Percentiles rank a stretch among this genome's conserved stretches.
These are phyloP conservation scores for Pseudeuparius sepicola DNA, from an alignment of 2,888 invertebrate species.

Conservation along the genomic window DNA sequence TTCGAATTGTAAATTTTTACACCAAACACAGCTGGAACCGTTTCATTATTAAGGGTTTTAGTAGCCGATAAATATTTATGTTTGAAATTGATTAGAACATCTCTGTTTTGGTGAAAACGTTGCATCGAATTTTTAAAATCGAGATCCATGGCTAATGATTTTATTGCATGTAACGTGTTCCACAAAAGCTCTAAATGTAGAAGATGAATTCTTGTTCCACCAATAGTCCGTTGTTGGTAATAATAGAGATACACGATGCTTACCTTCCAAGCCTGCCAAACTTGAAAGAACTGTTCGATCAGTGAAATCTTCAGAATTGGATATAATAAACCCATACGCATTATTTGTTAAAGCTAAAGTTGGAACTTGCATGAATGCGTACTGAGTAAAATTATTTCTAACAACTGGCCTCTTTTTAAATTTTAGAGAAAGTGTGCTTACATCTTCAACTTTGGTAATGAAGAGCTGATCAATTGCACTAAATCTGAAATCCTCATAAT, in stretches of 20 bases:
- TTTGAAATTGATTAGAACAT: slow-evolving; percentile 18
- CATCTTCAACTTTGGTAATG: slow-evolving; percentile 9
- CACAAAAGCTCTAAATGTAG: slow-evolving; percentile 12
- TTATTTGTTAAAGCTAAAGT: slow-evolving; percentile 12
- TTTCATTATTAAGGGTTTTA: slow-evolving; percentile 15
- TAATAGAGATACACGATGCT: slow-evolving; percentile 16
- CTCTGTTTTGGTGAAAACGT: slow-evolving; percentile 13
- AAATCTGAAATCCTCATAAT: slow-evolving; percentile 14
- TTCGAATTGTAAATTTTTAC: slow-evolving; percentile 17
- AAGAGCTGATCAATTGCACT: slow-evolving; percentile 10
- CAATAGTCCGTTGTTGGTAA: slow-evolving; percentile 15
- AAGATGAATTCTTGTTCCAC: slow-evolving; percentile 15
- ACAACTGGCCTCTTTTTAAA: slow-evolving; percentile 10
- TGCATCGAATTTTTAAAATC: slow-evolving; percentile 16
- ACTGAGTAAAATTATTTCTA: slow-evolving; percentile 14
- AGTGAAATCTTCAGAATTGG: slow-evolving; percentile 32
- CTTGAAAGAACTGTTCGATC: slow-evolving; percentile 36
- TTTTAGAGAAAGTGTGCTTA: slow-evolving; percentile 10
- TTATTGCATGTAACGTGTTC: slow-evolving; percentile 12
- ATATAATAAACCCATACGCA: slow-evolving; percentile 11
- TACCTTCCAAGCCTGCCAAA: slow-evolving; percentile 16
- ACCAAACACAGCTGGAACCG: slow-evolving; percentile 16
- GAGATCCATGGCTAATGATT: slow-evolving; percentile 15
- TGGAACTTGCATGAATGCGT: slow-evolving; percentile 10
- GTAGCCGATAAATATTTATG: slow-evolving; percentile 17